Conservation (phyloP, 2,113 vertebrate species). For the Emydocephalus ijimae region DNA sequence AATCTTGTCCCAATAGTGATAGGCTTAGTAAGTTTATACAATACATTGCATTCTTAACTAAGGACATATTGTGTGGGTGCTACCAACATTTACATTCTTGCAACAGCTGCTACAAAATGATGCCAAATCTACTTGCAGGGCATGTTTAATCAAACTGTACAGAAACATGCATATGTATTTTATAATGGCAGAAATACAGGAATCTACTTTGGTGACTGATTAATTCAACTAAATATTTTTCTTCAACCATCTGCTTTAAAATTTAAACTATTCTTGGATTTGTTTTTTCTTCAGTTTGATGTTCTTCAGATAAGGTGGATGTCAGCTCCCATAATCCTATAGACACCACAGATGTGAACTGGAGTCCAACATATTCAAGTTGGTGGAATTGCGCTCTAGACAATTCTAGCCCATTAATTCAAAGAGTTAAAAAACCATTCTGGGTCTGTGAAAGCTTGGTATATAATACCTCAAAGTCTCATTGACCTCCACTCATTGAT, state of each 20-base stretch:
- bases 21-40: not conserved
- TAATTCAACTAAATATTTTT: not conserved
- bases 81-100: not conserved
- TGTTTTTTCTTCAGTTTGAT: not conserved
- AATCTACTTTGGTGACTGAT: not conserved
- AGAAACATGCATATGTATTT: not conserved
- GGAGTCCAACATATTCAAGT: not conserved
- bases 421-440: constrained; percentile 7
- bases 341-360: not conserved
- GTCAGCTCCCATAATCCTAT: not conserved
- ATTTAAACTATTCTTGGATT: not conserved
- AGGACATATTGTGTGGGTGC: not conserved
- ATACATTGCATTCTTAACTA: not conserved
- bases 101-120: constrained; percentile 22
- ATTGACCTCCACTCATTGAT: constrained; percentile 45
- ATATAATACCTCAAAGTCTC: constrained; percentile 42
- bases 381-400: not conserved
- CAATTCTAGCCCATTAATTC: constrained; percentile 4
- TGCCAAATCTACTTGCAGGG: not conserved
- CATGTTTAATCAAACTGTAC: not conserved
- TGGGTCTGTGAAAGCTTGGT: constrained; percentile 30
- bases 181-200: constrained; percentile 11
- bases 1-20: not conserved
- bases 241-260: not conserved
- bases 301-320: not conserved